Conservation (phyloP, 2,113 vertebrate species). For the Chloroceryle aenea region DNA sequence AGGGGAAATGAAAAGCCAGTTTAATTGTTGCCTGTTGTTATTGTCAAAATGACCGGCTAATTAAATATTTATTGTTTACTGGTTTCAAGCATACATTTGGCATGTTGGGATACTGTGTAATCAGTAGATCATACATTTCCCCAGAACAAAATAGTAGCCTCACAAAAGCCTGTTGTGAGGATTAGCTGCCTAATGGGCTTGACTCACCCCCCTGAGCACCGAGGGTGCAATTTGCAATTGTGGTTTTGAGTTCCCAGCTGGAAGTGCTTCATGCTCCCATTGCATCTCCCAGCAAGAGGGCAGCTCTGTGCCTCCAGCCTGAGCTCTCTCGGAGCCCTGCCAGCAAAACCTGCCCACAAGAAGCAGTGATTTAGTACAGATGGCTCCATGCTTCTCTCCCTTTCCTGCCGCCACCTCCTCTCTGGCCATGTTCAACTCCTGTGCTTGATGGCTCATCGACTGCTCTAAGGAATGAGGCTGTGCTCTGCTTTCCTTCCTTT, state of each 20-base stretch:
- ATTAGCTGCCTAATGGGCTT: conserved; percentile 45
- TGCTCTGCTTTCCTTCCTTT: neutral
- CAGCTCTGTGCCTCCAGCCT: neutral
- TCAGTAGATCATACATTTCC: conserved; percentile 51
- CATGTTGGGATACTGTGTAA: conserved; percentile 44
- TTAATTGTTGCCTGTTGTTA: conserved; percentile 60
- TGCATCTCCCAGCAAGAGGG: neutral
- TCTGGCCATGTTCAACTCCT: neutral
- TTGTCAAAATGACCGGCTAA: conserved; percentile 61
- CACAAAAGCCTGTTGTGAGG: conserved; percentile 52
- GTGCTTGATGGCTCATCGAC: neutral
- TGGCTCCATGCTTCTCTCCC: neutral
- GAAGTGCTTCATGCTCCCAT: neutral
- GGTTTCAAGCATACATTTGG: conserved; percentile 52
- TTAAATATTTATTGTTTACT: conserved; percentile 73
- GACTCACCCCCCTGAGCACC: neutral
- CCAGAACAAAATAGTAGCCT: conserved; percentile 31
- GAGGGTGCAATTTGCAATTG: conserved; percentile 23
- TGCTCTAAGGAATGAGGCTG: neutral
- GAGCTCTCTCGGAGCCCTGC: neutral
- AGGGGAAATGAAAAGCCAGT: conserved; percentile 59
- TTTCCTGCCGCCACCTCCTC: neutral
- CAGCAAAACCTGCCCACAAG: neutral
- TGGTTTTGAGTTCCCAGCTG: neutral
- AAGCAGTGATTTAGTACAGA: conserved; percentile 2